These are phyloP conservation scores for Cichladusa arquata DNA, from an alignment of 2,113 vertebrate genomes.

Conservation along the genomic window DNA sequence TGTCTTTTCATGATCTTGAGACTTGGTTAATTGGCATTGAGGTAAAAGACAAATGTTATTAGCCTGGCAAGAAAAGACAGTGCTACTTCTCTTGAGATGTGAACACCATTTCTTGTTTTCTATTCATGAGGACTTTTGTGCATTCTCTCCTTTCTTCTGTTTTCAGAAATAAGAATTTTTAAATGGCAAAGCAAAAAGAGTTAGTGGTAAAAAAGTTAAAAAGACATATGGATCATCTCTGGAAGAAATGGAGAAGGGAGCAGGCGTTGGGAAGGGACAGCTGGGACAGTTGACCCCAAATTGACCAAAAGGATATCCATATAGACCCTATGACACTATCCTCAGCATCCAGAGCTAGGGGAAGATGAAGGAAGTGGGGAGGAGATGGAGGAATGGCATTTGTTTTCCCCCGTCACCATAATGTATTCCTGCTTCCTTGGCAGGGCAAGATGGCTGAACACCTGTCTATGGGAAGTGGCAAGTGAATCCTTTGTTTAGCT, in stretches of 20 bases:
- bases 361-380: neutral
- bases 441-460: neutral
- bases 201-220: neutral
- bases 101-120: neutral
- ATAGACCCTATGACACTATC: neutral
- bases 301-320: neutral
- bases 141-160: neutral
- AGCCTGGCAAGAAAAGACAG: neutral
- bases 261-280: neutral
- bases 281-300: fast-evolving
- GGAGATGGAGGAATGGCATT: neutral
- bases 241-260: neutral
- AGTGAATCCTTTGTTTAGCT: neutral
- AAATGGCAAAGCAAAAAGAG: neutral
- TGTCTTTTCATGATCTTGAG: neutral
- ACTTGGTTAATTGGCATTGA: neutral
- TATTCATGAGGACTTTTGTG: neutral
- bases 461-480: neutral
- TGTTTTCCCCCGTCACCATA: neutral
- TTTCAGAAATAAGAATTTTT: neutral
- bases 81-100: neutral
- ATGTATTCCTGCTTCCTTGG: neutral
- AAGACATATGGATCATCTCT: neutral
- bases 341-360: neutral
- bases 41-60: neutral